phyloP scores from a whole-genome alignment of 2,888 invertebrate genomes.

The Epistrophella euchroma region DNA sequence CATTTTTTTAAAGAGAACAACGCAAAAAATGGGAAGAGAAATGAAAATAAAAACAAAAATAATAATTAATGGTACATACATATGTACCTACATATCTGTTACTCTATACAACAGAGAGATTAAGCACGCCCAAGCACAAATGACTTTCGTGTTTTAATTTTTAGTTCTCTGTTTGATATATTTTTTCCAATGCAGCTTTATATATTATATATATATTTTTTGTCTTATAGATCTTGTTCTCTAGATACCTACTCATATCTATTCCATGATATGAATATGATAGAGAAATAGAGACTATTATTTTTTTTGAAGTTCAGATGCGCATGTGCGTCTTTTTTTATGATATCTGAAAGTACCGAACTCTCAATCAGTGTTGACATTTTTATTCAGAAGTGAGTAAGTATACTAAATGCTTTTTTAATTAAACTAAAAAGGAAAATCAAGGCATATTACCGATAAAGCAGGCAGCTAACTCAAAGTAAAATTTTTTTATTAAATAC shows the following conservation, averaged over 20 bases:
- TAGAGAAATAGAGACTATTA: conserved; percentile 5
- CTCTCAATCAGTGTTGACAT: conserved; percentile 1
- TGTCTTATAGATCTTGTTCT: conserved; percentile 5
- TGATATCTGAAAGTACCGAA: background rate
- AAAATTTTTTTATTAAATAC: too few species aligned
- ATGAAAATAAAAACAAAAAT: conserved; percentile 18
- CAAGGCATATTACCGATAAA: too few species aligned
- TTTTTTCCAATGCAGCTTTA: background rate
- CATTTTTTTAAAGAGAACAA: background rate
- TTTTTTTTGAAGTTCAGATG: background rate
- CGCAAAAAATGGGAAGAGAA: background rate
- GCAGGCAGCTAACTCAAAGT: too few species aligned
- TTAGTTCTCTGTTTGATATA: background rate
- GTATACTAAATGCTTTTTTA: background rate
- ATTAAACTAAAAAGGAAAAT: background rate
- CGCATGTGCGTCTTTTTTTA: conserved; percentile 3
- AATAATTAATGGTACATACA: background rate
- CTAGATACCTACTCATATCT: background rate
- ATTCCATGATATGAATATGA: background rate
- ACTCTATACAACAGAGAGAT: background rate
- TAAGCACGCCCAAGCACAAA: conserved; percentile 10
- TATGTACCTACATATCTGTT: too few species aligned
- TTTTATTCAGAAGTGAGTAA: background rate
- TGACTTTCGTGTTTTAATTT: background rate
- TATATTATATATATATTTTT: background rate